Conservation (phyloP, 2,797 vertebrate species). For the Gymnothorax reevesii region DNA sequence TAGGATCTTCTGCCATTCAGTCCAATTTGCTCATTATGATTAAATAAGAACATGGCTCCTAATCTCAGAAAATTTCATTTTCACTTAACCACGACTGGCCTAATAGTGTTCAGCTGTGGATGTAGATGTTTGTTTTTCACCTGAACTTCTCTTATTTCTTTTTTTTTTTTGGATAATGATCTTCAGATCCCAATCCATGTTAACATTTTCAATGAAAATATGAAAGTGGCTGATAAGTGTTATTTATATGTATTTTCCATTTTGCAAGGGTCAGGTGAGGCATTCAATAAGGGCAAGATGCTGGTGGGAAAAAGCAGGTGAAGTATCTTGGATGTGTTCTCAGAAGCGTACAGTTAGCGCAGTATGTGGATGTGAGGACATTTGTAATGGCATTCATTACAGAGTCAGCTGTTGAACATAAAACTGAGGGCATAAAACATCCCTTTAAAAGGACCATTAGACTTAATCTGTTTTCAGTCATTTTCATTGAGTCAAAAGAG, state of each 20-base stretch:
- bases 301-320: background rate
- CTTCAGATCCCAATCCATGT: background rate
- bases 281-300: slow-evolving; percentile 13
- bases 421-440: no score
- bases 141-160: background rate
- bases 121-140: background rate
- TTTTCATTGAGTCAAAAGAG: no score
- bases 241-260: background rate
- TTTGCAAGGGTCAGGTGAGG: background rate
- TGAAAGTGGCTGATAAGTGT: background rate
- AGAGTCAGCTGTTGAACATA: no score
- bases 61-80: background rate
- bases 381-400: background rate
- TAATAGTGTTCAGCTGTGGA: background rate
- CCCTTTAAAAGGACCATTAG: no score
- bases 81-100: background rate
- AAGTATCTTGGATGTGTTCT: background rate
- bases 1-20: slow-evolving; percentile 60
- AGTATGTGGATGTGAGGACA: background rate
- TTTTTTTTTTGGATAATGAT: background rate
- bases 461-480: no score
- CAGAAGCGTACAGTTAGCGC: background rate
- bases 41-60: background rate
- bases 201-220: background rate
- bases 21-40: background rate